Evolutionary conservation across 2,797 vertebrate species (phyloP), one percentile per base, ranked within the genome.

Genomic region (Falco columbarius): DNA sequence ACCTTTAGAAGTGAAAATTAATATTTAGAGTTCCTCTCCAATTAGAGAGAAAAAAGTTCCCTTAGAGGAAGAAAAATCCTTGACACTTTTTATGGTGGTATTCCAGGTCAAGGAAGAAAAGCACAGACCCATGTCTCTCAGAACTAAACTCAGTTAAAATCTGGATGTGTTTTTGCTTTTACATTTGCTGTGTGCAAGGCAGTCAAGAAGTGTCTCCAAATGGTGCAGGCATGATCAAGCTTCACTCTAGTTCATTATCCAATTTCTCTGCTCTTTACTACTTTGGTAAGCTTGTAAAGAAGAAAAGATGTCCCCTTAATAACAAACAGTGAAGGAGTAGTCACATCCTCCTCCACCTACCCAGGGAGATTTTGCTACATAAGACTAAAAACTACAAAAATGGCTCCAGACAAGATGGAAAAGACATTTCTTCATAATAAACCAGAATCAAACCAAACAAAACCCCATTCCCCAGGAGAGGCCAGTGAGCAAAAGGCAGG

Each of bases 311-410:
- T 22, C 10, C 30, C 27, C 55, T 72, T 32, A 47, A 26, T 3
- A 21, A 44, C 1, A 8, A 58, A 24, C 19, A 40, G 26, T 2
- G 32, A 62, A 22, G 3, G 8, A 44, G 3, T 2, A 34, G 12
- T 16, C 58, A 66, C 1, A 0, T 0, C 0, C 29, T 44, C 14
- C 32, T 42, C 36, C 42, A 6, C 26, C 54, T 44, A 46, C 3
- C 20, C 34, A 44, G 21, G 14, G 16, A 70, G 17, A 70, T 62
- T 58, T 73, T 83, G 15, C 20, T 58, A 8, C 0, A 0, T 46
- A 9, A 30, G 19, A 61, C 10, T 56, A n/a, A 73, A 70, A 89
- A 52, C 10, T 10, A 4, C 10, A 46, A 59, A 86, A 68, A 38
- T 18, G 2, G 14, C 40, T 90, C 27, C 67, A 76, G 46, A 22